Conservation (phyloP, 2,888 invertebrate genomes). For the Mythimna ferrago region DNA sequence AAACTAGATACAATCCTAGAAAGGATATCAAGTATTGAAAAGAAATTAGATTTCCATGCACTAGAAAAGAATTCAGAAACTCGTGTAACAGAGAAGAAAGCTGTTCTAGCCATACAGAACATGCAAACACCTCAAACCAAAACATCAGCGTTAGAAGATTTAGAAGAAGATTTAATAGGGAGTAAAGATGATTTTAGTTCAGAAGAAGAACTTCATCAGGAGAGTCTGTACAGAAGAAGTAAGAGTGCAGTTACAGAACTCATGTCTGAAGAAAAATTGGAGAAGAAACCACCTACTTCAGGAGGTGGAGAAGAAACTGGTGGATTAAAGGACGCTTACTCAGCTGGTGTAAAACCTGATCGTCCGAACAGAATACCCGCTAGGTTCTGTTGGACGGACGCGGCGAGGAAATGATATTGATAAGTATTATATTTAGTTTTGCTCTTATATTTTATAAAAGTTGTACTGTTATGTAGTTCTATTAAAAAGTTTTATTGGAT, state of each 20-base stretch:
- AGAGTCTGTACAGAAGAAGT: constrained; percentile 65
- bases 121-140: constrained; percentile 53
- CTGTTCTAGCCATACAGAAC: constrained; percentile 25
- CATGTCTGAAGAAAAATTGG: constrained; percentile 47
- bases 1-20: constrained; percentile 79
- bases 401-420: constrained; percentile 64
- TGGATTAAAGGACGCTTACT: constrained; percentile 44
- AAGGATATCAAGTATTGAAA: constrained; percentile 78
- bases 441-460: constrained; percentile 32
- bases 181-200: constrained; percentile 71
- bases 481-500: constrained; percentile 55
- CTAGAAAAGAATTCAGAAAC: constrained; percentile 17
- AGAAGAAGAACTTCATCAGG: constrained; percentile 75
- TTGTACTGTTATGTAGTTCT: constrained; percentile 46
- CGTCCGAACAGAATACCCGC: constrained; percentile 78
- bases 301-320: constrained; percentile 74
- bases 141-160: constrained; percentile 78
- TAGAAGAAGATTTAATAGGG: constrained; percentile 76
- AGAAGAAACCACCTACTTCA: constrained; percentile 54
- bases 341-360: constrained; percentile 72
- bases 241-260: constrained; percentile 60
- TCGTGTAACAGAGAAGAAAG: constrained; percentile 7
- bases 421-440: constrained; percentile 36
- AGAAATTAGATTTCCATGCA: constrained; percentile 67
- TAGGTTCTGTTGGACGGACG: constrained; percentile 86